Evolutionary conservation across 2,888 invertebrate species (phyloP).

Genomic region (Drosophila prolongata): DNA sequence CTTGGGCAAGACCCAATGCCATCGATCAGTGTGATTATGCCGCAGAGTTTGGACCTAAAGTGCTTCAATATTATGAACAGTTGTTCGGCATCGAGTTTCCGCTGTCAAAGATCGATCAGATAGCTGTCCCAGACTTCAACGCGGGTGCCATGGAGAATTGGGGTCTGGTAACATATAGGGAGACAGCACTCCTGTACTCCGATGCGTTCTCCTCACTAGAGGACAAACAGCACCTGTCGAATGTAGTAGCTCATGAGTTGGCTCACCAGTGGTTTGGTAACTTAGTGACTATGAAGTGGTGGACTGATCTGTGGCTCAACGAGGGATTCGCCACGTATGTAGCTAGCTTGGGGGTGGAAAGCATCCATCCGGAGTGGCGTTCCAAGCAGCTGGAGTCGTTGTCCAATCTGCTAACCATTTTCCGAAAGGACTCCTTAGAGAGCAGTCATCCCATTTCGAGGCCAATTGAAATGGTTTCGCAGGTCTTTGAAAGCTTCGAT

Average conservation of each 20-base stretch:
- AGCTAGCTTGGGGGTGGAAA: slow-evolving; percentile 86
- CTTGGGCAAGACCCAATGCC: slow-evolving; percentile 90
- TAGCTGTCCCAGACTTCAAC: slow-evolving; percentile 92
- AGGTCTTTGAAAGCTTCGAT: slow-evolving; percentile 93
- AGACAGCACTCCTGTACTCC: slow-evolving; percentile 88
- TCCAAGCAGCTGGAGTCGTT: slow-evolving; percentile 85
- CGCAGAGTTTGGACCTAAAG: slow-evolving; percentile 88
- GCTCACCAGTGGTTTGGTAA: slow-evolving; percentile 92
- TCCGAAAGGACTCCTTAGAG: slow-evolving; percentile 88
- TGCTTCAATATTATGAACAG: slow-evolving; percentile 87
- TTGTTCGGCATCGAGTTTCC: slow-evolving; percentile 88
- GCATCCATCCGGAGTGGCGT: slow-evolving; percentile 88
- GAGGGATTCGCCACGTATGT: slow-evolving; percentile 90
- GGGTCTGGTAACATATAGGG: slow-evolving; percentile 91
- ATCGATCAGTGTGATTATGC: slow-evolving; percentile 90
- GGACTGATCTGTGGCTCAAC: slow-evolving; percentile 91
- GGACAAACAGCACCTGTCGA: slow-evolving; percentile 85
- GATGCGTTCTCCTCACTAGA: slow-evolving; percentile 86
- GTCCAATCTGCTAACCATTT: slow-evolving; percentile 86
- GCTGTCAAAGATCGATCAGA: slow-evolving; percentile 90
- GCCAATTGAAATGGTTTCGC: slow-evolving; percentile 88
- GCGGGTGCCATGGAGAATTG: slow-evolving; percentile 96
- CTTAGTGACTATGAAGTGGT: slow-evolving; percentile 92
- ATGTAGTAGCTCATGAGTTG: slow-evolving; percentile 88
- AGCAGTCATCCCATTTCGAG: slow-evolving; percentile 92